phyloP scores from a whole-genome alignment of 2,113 vertebrate species.

The Hippocampus mohnikei region DNA sequence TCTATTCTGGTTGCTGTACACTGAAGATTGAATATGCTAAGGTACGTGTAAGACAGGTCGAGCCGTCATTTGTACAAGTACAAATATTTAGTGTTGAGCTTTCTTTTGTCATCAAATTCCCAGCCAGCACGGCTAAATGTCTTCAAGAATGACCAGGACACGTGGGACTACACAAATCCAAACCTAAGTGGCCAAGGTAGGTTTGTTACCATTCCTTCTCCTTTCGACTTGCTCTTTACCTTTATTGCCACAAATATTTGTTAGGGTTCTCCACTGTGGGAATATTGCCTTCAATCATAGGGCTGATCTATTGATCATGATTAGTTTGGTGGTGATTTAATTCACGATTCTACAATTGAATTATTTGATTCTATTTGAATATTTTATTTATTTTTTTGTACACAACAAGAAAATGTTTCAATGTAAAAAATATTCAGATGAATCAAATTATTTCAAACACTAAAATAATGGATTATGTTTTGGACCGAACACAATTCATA shows the following conservation, averaged over 20 bases:
- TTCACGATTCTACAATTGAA: too few species aligned
- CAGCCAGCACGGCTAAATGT: slow-evolving; percentile 94
- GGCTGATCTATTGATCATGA: too few species aligned
- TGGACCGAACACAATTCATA: too few species aligned
- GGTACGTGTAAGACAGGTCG: slow-evolving; percentile 61
- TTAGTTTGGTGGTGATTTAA: too few species aligned
- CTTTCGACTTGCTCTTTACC: slow-evolving; percentile 43
- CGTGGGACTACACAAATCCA: slow-evolving; percentile 97
- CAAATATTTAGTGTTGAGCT: neutral
- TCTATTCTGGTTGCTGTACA: slow-evolving; percentile 94
- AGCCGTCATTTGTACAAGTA: neutral
- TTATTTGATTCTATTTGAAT: too few species aligned
- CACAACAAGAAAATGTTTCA: too few species aligned
- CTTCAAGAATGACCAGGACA: slow-evolving; percentile 97
- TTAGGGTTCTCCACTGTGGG: slow-evolving; percentile 51
- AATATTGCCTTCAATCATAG: slow-evolving; percentile 46
- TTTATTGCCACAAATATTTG: slow-evolving; percentile 77
- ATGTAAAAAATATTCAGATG: too few species aligned
- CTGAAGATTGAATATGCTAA: slow-evolving; percentile 96
- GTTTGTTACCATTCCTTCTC: slow-evolving; percentile 9
- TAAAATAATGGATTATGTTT: too few species aligned
- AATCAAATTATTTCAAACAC: too few species aligned
- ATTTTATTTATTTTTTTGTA: too few species aligned
- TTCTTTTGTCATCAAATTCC: slow-evolving; percentile 20
- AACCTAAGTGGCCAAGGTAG: slow-evolving; percentile 93